Evolutionary conservation across 2,888 invertebrate genomes (phyloP), one percentile per base, ranked within the genome.

Genomic region (Eupelmus urozonus): DNA sequence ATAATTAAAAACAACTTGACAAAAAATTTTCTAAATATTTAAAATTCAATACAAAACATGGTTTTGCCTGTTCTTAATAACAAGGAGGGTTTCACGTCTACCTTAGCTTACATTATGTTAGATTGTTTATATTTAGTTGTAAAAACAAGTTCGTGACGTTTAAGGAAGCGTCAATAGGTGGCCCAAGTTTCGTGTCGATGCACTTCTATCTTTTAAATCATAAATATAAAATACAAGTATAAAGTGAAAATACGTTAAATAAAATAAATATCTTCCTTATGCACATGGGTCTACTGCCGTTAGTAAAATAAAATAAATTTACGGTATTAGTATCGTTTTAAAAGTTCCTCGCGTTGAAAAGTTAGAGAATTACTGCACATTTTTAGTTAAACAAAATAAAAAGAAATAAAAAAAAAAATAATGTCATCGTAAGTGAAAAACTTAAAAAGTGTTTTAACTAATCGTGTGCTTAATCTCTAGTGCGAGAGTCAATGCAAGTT

Each of bases 291-390:
- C 71, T 59, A 76, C 65, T 76, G 71, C 71, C 65, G 65, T 42
- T 71, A 71, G 57, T 4, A 51, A 55, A 29, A 16, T 23, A 45
- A 25, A 49, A 23, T 13, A 20, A 66, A 34, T 63, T 63, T 55
- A 73, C 72, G 63, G 55, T 65, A 55, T 42, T 53, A 73, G 55
- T 40, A 59, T 59, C 57, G 65, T 74, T 74, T 74, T 57, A 62
- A 63, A 66, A 74, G 73, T 74, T 74, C 73, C 66, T 74, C 72
- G 72, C 63, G 72, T 73, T 73, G 72, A n/a, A 55, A 27, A 75
- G 55, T 70, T 70, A 51, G 55, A 57, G 45, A 63, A 63, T 76
- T 29, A 69, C 25, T 34, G 60, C 60, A 70, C 72, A 55, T 76
- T 45, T 62, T 76, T 69, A 62, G 69, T 76, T 70, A 51, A 66